Evolutionary conservation across 2,113 vertebrate species (phyloP), one percentile per base, ranked within the genome.

Genomic region (Nanorana parkeri): DNA sequence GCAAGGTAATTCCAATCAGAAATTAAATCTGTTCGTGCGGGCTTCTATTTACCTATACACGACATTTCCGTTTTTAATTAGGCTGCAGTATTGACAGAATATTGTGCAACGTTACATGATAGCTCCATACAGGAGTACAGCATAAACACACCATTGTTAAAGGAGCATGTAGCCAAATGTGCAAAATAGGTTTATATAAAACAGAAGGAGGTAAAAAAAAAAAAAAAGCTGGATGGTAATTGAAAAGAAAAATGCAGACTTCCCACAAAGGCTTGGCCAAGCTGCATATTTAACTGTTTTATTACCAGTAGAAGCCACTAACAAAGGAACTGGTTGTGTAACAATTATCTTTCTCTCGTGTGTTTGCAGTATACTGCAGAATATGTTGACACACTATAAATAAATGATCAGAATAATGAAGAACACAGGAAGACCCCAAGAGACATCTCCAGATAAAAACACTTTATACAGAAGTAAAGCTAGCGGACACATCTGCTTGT

Each of bases 261-360:
- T 54, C 7, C 10, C 68, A 78, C 61, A 67, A 66, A 77, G 60
- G 58, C 73, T 76, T 19, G 60, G 58, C 74, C 20, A 2, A n/a
- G 74, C 58, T 77, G 41, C 69, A 64, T 5, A 65, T 10, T 78
- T 78, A 78, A 78, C 76, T 11, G 4, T 10, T 66, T 54, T 17
- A 15, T 26, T n/a, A 1, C 63, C 41, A n/a, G 47, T 8, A 54
- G 5, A 29, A 16, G 47, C 19, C 8, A 54, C 4, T 10, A 67
- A 77, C 74, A 63, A 73, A 73, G 52, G 23, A 73, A 73, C 69
- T n/a, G 69, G 69, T 56, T 58, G 17, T 56, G 51, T 32, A 24
- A 73, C 52, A 56, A 73, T 56, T 17, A 56, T 11, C 3, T 28
- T 5, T 32, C 3, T 60, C 0, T 36, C 26, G 32, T 15, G 10